Evolutionary conservation across 1,140 invertebrate genomes (phyloP), one percentile per base, ranked within the genome.

Genomic region (Drosophila funebris): DNA sequence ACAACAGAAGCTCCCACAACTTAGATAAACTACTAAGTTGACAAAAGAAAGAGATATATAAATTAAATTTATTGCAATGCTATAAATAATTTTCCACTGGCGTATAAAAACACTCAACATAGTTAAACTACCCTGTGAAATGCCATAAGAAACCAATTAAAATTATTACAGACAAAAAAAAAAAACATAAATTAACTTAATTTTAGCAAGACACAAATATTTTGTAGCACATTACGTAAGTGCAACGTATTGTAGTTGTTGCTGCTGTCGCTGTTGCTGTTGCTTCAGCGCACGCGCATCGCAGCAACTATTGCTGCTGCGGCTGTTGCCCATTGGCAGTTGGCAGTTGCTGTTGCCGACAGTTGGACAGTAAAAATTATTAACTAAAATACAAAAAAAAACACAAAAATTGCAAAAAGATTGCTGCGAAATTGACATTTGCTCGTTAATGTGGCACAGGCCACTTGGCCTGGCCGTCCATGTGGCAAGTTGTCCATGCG

Each of bases 401-500:
- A 76, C 41, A 53, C 69, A 68, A 66, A 87, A 85, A 87, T 77
- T 73, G 69, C 77, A 78, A 78, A 87, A 87, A 87, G 75, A 87
- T 87, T 88, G 83, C 83, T 66, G 76, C 70, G 75, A 87, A 87
- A 87, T 82, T 87, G 82, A 87, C 82, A 87, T 87, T 87, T 87
- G 82, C 70, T 87, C 78, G 82, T 87, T 87, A 87, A 87, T 87
- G 71, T 73, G 57, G 66, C 62, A 52, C 69, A 50, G 53, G 24
- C 60, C 60, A 20, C 43, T 73, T 76, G 78, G 61, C 54, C 54
- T 62, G 31, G 44, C 44, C 18, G 56, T 62, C 60, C 56, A 13
- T 36, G 37, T 43, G 48, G 50, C 61, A 22, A 58, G 56, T 48
- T 61, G 60, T 39, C 31, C 56, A 58, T 31, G 24, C 33, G 58